Evolutionary conservation across 2,113 vertebrate genomes (phyloP).

Genomic region (Tauraco erythrolophus): DNA sequence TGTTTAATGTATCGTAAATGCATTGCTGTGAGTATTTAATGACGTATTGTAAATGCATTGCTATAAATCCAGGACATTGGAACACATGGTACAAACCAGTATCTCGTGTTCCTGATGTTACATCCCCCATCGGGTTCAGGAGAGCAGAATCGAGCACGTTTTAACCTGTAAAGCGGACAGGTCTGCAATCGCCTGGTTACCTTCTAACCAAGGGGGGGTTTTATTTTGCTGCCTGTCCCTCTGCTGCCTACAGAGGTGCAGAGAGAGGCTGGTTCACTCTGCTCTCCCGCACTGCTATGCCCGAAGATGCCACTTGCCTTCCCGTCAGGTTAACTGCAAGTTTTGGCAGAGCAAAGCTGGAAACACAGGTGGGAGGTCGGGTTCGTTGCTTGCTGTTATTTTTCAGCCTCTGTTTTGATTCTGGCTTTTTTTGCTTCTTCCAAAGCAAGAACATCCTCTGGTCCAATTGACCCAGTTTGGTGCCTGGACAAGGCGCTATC

Average conservation of each 20-base stretch:
- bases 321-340: background rate
- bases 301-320: background rate
- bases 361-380: background rate
- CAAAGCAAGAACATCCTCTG: background rate
- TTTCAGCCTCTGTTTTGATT: background rate
- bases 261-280: accelerated
- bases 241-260: background rate
- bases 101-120: background rate
- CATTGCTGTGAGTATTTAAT: background rate
- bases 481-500: background rate
- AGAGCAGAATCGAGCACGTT: background rate
- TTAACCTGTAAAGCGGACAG: background rate
- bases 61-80: background rate
- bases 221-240: background rate
- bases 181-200: accelerated
- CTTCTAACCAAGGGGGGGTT: background rate
- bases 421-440: background rate
- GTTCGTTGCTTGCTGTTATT: background rate
- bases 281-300: background rate
- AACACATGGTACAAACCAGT: background rate
- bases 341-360: background rate
- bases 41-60: background rate
- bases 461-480: background rate
- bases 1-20: background rate
- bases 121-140: background rate